Conservation (phyloP, 1,140 invertebrate genomes). For the Platorchestia sp. region DNA sequence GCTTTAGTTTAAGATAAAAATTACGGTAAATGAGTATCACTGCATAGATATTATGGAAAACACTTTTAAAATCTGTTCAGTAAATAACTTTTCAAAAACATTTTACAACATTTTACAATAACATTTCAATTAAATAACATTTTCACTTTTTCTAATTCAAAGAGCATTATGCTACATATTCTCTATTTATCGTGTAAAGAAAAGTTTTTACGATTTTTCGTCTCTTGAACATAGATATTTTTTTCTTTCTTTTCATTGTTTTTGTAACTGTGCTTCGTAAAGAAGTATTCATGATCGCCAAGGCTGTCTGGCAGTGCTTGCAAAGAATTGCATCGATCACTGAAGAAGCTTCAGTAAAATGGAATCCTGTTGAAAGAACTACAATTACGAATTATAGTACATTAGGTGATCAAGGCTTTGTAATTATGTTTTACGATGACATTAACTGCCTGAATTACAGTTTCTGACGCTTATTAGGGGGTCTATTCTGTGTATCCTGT, state of each 20-base stretch:
- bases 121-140: too few relatives aligned
- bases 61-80: too few relatives aligned
- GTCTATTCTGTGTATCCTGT: background rate
- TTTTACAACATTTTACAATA: too few relatives aligned
- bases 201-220: background rate
- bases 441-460: background rate
- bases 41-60: too few relatives aligned
- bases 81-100: too few relatives aligned
- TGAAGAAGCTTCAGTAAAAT: background rate
- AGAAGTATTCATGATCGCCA: background rate
- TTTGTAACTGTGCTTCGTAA: background rate
- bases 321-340: background rate
- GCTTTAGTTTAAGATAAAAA: too few relatives aligned
- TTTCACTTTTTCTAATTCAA: too few relatives aligned
- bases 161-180: too few relatives aligned
- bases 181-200: too few relatives aligned
- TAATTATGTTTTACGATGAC: background rate
- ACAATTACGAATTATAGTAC: background rate
- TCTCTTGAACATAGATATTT: background rate
- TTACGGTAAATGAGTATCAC: too few relatives aligned
- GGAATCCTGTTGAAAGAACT: background rate
- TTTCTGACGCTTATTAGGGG: background rate
- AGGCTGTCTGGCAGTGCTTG: background rate
- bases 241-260: background rate
- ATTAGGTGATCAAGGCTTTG: background rate